phyloP scores from a whole-genome alignment of 2,888 invertebrate genomes.

The Bibio marci region DNA sequence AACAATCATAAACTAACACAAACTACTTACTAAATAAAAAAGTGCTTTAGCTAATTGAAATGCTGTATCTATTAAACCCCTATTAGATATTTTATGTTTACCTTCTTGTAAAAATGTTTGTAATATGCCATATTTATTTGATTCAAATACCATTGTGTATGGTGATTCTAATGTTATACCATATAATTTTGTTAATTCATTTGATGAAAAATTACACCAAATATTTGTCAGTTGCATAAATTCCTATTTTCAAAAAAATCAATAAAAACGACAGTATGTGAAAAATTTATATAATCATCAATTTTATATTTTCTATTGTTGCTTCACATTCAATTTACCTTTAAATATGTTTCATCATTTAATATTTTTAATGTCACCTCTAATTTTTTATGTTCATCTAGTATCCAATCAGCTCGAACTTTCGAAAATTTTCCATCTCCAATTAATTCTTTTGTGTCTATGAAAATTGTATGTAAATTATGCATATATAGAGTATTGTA shows the following conservation, averaged over 20 bases:
- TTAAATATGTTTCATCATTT: slow-evolving; percentile 43
- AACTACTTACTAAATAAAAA: slow-evolving; percentile 55
- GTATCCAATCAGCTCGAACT: slow-evolving; percentile 61
- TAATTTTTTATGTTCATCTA: slow-evolving; percentile 55
- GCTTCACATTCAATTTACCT: slow-evolving; percentile 28
- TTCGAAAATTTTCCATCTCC: slow-evolving; percentile 45
- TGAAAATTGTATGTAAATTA: too few species aligned
- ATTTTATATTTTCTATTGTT: slow-evolving; percentile 2
- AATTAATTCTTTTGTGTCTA: slow-evolving; percentile 43
- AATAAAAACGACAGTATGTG: not conserved
- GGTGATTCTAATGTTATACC: slow-evolving; percentile 62
- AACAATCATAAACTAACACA: not conserved
- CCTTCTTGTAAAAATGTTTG: slow-evolving; percentile 35
- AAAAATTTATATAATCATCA: slow-evolving; percentile 1
- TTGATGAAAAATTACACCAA: slow-evolving; percentile 63
- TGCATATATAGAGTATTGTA: too few species aligned
- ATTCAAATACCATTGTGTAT: slow-evolving; percentile 67
- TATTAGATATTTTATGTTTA: slow-evolving; percentile 35
- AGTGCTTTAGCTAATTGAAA: slow-evolving; percentile 68
- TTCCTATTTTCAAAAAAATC: slow-evolving; percentile 34
- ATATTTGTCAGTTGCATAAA: slow-evolving; percentile 59
- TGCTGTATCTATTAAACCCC: slow-evolving; percentile 67
- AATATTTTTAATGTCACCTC: slow-evolving; percentile 67
- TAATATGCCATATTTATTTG: slow-evolving; percentile 59
- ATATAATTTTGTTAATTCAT: slow-evolving; percentile 56